Conservation (phyloP, 2,113 vertebrate genomes). For the Herpetotheres cachinnans region DNA sequence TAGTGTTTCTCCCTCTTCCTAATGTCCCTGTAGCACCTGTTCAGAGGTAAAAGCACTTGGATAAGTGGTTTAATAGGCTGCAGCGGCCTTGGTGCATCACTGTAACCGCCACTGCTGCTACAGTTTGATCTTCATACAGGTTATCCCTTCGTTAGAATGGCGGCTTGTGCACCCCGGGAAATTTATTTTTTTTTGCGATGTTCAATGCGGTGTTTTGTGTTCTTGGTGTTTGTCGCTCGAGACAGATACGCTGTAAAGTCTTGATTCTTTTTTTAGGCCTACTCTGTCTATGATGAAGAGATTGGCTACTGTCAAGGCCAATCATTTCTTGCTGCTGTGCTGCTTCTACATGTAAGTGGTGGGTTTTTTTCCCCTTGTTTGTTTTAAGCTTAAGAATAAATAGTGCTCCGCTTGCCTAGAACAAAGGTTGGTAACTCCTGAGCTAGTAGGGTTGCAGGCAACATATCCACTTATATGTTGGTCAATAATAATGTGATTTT, state of each 20-base stretch:
- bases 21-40: not conserved
- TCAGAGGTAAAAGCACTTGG: not conserved
- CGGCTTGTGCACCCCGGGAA: not conserved
- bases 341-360: conserved; percentile 92
- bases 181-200: not conserved
- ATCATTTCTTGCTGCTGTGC: conserved; percentile 96
- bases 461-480: not conserved
- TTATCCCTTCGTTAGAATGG: not conserved
- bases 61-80: not conserved
- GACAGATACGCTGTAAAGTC: not conserved
- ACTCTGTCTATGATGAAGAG: conserved; percentile 98
- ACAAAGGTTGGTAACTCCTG: not conserved
- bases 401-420: not conserved
- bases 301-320: conserved; percentile 99
- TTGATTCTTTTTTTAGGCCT: conserved; percentile 78
- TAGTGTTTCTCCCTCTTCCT: not conserved
- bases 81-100: not conserved
- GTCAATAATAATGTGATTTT: not conserved
- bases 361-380: not conserved
- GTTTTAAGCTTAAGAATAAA: not conserved
- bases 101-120: not conserved
- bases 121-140: not conserved
- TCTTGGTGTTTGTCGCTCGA: not conserved
- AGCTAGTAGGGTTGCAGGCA: not conserved
- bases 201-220: not conserved